phyloP scores from a whole-genome alignment of 2,888 invertebrate genomes.

The Melanchra persicariae region DNA sequence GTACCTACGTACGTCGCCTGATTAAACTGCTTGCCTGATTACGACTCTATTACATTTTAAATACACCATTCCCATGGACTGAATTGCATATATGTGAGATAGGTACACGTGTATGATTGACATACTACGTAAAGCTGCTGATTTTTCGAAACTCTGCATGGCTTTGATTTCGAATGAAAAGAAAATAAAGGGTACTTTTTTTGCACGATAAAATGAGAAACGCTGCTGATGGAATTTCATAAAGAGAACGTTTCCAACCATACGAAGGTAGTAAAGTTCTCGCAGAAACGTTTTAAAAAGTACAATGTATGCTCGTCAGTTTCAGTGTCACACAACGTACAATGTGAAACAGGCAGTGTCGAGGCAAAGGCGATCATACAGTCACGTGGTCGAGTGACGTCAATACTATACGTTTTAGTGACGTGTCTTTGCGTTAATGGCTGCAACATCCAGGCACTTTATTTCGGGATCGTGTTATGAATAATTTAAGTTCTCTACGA shows the following conservation, averaged over 20 bases:
- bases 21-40: conserved; percentile 78
- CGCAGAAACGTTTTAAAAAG: neutral
- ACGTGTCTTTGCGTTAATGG: conserved; percentile 5
- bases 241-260: neutral
- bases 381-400: neutral
- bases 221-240: neutral
- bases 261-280: neutral
- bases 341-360: neutral
- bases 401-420: conserved; percentile 10
- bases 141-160: neutral
- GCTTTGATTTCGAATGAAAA: conserved; percentile 15
- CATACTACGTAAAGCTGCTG: neutral
- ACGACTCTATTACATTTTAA: conserved; percentile 72
- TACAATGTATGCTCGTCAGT: neutral
- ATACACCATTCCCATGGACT: conserved; percentile 50
- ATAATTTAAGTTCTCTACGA: conserved; percentile 14
- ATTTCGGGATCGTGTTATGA: conserved; percentile 23
- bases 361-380: neutral
- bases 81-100: conserved; percentile 5
- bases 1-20: conserved; percentile 67
- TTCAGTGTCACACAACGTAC: neutral
- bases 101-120: neutral
- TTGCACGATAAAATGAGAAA: neutral
- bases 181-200: conserved; percentile 9
- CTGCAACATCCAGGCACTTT: conserved; percentile 17